phyloP scores from a whole-genome alignment of 2,113 vertebrate genomes.

The Acanthisitta chloris region DNA sequence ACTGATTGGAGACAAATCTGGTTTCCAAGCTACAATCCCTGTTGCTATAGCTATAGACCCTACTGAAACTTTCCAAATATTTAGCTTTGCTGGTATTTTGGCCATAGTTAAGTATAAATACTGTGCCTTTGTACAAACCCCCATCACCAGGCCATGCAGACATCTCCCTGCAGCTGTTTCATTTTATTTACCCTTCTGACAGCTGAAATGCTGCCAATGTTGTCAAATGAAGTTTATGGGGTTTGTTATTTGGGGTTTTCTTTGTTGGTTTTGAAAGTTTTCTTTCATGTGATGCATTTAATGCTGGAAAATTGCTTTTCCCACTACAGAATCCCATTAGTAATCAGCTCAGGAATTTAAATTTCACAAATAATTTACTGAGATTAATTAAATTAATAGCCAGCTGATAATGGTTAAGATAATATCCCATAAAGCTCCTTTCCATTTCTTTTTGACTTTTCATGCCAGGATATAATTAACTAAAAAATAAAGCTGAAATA shows the following conservation, averaged over 20 bases:
- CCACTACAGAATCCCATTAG: background rate
- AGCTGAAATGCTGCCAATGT: background rate
- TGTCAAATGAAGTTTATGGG: background rate
- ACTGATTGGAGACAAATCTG: fast-evolving
- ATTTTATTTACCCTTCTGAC: background rate
- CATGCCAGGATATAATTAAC: background rate
- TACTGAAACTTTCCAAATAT: background rate
- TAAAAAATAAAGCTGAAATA: too few relatives aligned
- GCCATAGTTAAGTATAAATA: background rate
- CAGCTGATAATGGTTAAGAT: background rate
- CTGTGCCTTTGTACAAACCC: background rate
- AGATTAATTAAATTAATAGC: too few relatives aligned
- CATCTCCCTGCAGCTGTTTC: background rate
- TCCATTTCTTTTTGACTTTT: background rate
- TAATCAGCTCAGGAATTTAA: background rate
- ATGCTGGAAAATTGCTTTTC: background rate
- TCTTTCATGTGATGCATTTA: background rate
- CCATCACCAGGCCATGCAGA: background rate
- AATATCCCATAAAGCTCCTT: background rate
- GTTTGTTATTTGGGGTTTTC: background rate
- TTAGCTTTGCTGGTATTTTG: background rate
- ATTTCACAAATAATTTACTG: too few relatives aligned
- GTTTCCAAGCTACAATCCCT: background rate
- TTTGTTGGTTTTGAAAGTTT: background rate
- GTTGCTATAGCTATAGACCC: fast-evolving